These are phyloP conservation scores for Axea sp. DNA, from an alignment of 2,888 invertebrate genomes.

Conservation along the genomic window DNA sequence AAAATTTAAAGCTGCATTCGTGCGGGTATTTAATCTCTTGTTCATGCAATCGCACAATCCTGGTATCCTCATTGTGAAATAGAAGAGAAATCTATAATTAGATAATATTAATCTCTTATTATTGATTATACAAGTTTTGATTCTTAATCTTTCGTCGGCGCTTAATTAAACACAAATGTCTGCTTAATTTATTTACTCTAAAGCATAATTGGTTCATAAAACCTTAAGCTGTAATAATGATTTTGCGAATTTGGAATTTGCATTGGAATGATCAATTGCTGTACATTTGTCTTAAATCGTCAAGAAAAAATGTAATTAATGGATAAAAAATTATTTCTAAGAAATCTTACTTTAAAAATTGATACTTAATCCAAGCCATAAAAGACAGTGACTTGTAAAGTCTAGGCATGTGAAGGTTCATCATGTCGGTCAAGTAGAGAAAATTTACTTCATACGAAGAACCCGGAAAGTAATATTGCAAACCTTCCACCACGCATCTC, in stretches of 20 bases:
- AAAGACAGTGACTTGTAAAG: slow-evolving; percentile 66
- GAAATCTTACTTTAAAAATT: slow-evolving; percentile 63
- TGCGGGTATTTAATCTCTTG: slow-evolving; percentile 21
- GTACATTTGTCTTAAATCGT: no score
- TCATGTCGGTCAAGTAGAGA: slow-evolving; percentile 70
- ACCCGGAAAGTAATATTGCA: slow-evolving; percentile 70
- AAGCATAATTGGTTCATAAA: no score
- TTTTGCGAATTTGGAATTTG: no score
- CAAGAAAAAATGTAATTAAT: no score
- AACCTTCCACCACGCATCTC: slow-evolving; percentile 74
- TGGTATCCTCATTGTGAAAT: slow-evolving; percentile 53
- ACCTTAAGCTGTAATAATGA: no score
- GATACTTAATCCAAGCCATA: slow-evolving; percentile 60
- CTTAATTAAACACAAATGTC: no score
- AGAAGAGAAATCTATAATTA: slow-evolving; percentile 64
- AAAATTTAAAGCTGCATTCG: slow-evolving; percentile 63
- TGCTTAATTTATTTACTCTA: no score
- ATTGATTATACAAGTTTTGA: neutral
- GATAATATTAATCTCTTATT: neutral
- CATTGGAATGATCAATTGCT: no score
- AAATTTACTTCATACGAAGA: slow-evolving; percentile 69
- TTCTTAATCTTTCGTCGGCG: no score
- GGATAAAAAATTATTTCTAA: neutral
- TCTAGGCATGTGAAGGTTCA: slow-evolving; percentile 69
- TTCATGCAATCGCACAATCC: slow-evolving; percentile 59